Percentiles rank a stretch among this genome's conserved stretches.
Evolutionary conservation across 2,888 invertebrate species (phyloP).

Genomic region (Limnephilus rhombicus): DNA sequence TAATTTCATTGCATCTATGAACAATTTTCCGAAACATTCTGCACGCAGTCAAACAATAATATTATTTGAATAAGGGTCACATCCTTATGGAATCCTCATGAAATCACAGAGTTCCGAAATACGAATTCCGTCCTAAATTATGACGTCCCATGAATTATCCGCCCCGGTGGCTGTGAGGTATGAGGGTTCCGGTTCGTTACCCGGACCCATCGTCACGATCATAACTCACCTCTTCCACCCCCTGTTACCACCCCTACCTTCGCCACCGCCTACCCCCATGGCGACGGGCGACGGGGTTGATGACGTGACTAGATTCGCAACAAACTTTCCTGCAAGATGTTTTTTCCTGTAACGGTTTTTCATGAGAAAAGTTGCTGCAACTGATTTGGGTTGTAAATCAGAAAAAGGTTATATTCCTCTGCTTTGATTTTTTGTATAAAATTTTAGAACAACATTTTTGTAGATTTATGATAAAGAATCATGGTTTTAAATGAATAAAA

Average conservation of each 20-base stretch:
- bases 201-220: constrained; percentile 20
- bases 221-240: constrained; percentile 7
- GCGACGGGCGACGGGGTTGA: not conserved
- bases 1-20: not conserved
- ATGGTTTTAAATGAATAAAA: not conserved
- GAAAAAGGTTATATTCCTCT: not conserved
- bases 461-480: not conserved
- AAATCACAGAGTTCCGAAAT: not conserved
- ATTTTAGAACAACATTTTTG: not conserved
- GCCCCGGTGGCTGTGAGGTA: constrained; percentile 30
- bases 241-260: not conserved
- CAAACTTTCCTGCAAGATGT: constrained; percentile 10
- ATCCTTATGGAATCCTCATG: not conserved
- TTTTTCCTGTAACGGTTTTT: not conserved
- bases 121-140: constrained; percentile 20
- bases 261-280: not conserved
- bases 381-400: not conserved
- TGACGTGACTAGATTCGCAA: constrained; percentile 42
- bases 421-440: not conserved
- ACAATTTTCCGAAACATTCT: not conserved
- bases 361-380: not conserved
- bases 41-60: not conserved
- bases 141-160: constrained; percentile 26
- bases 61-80: not conserved
- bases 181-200: constrained; percentile 44